A percentile compares a stretch with the other conserved stretches of the same genome.
These are phyloP conservation scores for Eupithecia pulchellata DNA, from an alignment of 2,888 invertebrate species.

Conservation along the genomic window DNA sequence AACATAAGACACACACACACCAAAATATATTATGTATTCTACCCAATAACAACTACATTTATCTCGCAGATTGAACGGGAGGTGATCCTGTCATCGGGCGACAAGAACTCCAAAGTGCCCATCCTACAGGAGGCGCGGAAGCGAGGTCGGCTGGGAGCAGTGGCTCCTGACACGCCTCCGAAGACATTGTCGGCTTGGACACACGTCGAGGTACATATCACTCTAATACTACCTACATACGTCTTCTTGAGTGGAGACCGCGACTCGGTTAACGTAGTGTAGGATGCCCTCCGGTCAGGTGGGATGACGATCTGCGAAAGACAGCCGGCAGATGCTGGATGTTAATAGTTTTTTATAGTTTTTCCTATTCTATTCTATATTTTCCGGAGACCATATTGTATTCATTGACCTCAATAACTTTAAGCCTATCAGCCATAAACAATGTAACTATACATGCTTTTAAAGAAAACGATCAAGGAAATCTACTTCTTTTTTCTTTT, in stretches of 20 bases:
- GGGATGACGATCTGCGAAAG: no score
- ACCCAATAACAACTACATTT: not conserved
- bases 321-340: no score
- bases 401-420: not conserved
- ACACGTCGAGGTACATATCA: slow-evolving; percentile 64
- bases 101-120: slow-evolving; percentile 92
- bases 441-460: not conserved
- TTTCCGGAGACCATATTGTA: not conserved
- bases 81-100: slow-evolving; percentile 89
- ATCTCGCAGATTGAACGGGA: slow-evolving; percentile 90
- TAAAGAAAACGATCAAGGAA: not conserved
- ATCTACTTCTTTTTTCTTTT: not conserved
- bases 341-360: no score
- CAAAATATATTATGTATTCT: no score
- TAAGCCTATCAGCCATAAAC: not conserved
- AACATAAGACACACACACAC: no score
- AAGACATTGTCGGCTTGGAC: slow-evolving; percentile 90
- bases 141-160: slow-evolving; percentile 83
- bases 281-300: no score
- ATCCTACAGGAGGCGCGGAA: slow-evolving; percentile 90
- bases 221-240: not conserved
- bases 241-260: no score
- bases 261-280: no score
- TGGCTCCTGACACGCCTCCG: slow-evolving; percentile 91
- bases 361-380: no score